Percentiles rank a stretch among this genome's conserved stretches.
These are phyloP conservation scores for Toxotes lorentzi DNA, from an alignment of 2,797 vertebrate species.

Conservation along the genomic window DNA sequence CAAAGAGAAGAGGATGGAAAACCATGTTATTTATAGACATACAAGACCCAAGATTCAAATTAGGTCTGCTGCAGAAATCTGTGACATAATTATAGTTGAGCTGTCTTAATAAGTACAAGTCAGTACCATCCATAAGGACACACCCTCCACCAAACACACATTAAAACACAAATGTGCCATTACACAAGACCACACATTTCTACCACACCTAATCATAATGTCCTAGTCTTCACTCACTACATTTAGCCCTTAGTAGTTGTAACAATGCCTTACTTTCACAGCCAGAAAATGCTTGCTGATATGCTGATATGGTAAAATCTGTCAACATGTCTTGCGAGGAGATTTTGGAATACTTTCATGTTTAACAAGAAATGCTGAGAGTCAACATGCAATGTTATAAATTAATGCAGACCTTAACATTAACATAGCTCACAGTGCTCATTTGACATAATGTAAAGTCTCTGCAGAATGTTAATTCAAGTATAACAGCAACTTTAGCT, in stretches of 20 bases:
- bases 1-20: background rate
- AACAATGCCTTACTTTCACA: conserved; percentile 8
- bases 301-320: background rate
- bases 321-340: background rate
- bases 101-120: conserved; percentile 29
- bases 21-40: background rate
- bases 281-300: background rate
- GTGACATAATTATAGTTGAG: conserved; percentile 25
- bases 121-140: conserved; percentile 22
- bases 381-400: background rate
- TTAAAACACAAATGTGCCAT: background rate
- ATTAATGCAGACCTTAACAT: background rate
- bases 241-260: conserved; percentile 19
- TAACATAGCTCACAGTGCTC: conserved; percentile 13
- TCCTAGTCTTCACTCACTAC: conserved; percentile 16
- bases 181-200: background rate
- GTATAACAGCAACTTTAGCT: conserved; percentile 5
- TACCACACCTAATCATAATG: conserved; percentile 9
- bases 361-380: background rate
- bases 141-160: background rate
- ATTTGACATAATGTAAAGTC: background rate
- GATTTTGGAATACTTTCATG: background rate
- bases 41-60: conserved; percentile 6
- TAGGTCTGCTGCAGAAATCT: conserved; percentile 13
- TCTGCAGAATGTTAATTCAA: conserved; percentile 20